Conservation (phyloP, 2,888 invertebrate genomes). For the Megaustenia siamemsis region DNA sequence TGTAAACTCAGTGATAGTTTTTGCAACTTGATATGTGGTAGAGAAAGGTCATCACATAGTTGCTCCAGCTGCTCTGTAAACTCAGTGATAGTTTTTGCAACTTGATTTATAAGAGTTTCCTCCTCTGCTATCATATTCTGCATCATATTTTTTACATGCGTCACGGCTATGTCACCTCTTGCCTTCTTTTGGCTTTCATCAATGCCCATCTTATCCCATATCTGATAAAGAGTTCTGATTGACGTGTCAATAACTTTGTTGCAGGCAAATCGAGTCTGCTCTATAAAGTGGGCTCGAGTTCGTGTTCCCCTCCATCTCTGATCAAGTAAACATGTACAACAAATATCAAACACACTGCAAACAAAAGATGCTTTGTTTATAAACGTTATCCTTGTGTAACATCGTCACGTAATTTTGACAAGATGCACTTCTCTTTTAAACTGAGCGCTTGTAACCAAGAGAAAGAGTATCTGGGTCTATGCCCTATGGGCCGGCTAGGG, state of each 20-base stretch:
- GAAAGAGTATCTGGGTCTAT: too few species aligned
- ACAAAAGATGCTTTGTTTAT: too few species aligned
- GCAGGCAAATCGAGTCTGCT: slow-evolving; percentile 46
- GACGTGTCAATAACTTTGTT: slow-evolving; percentile 58
- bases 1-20: not conserved
- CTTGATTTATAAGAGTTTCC: slow-evolving; percentile 67
- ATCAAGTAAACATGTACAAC: too few species aligned
- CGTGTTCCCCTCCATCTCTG: too few species aligned
- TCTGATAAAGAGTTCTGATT: slow-evolving; percentile 65
- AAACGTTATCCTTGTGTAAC: too few species aligned
- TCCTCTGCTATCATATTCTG: slow-evolving; percentile 78
- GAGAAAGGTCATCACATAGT: slow-evolving; percentile 70
- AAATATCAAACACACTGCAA: too few species aligned
- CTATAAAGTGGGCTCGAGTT: slow-evolving; percentile 26
- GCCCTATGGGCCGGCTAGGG: too few species aligned
- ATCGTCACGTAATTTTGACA: too few species aligned
- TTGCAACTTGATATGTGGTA: slow-evolving; percentile 72
- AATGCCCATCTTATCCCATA: slow-evolving; percentile 76
- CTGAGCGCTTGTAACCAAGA: too few species aligned
- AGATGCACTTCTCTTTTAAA: too few species aligned
- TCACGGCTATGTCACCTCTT: slow-evolving; percentile 68
- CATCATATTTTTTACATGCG: slow-evolving; percentile 73
- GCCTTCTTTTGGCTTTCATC: slow-evolving; percentile 68
- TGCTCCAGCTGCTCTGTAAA: slow-evolving; percentile 66
- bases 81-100: slow-evolving; percentile 69